Evolutionary conservation across 2,888 invertebrate species (phyloP).

Genomic region (Amphimallon solstitiale): DNA sequence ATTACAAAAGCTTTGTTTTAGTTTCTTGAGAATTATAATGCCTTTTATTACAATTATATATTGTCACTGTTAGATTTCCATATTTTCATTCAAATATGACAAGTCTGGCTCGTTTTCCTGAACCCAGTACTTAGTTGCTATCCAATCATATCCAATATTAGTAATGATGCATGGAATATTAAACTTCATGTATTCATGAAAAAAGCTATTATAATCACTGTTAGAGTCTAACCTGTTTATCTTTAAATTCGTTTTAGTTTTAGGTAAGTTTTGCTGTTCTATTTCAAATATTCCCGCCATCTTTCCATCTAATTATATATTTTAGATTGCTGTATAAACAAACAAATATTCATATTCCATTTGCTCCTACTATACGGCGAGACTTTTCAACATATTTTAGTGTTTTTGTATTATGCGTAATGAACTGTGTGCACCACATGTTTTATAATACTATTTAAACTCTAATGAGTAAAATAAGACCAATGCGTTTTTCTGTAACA

Average conservation of each 20-base stretch:
- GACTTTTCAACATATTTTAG: too few species aligned
- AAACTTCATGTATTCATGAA: constrained; percentile 64
- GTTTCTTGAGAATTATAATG: constrained; percentile 82
- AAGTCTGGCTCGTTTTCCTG: constrained; percentile 68
- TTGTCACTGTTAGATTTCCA: constrained; percentile 75
- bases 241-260: constrained; percentile 1
- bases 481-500: too few species aligned
- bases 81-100: constrained; percentile 70
- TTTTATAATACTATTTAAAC: too few species aligned
- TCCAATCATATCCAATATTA: constrained; percentile 73
- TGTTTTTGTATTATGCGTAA: too few species aligned
- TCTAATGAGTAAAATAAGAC: too few species aligned
- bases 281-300: constrained; percentile 33
- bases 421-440: too few species aligned
- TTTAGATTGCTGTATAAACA: too few species aligned
- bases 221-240: constrained; percentile 9
- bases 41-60: constrained; percentile 81
- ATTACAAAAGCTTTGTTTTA: constrained; percentile 71
- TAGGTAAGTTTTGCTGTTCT: background rate
- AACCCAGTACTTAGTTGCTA: constrained; percentile 73
- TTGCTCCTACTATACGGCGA: too few species aligned
- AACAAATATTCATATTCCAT: too few species aligned
- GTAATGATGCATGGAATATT: constrained; percentile 78
- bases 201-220: constrained; percentile 68
- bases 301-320: too few species aligned